These are phyloP conservation scores for Lytechinus variegatus DNA, from an alignment of 35 echinoderm and acorn worm genomes.

Conservation along the genomic window DNA sequence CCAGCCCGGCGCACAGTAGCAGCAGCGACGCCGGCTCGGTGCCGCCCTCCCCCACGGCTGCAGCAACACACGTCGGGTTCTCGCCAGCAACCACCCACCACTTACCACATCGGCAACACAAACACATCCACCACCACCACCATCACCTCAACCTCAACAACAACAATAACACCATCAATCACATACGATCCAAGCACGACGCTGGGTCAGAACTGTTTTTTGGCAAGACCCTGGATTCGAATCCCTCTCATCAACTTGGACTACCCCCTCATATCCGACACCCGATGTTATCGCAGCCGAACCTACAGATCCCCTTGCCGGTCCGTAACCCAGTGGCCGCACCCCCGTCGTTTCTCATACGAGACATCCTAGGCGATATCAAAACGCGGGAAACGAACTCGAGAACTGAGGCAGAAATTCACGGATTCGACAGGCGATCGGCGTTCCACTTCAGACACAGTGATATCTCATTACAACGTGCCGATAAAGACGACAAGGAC, in stretches of 20 bases:
- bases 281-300: not conserved
- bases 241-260: slow-evolving; percentile 25
- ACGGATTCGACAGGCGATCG: slow-evolving; percentile 39
- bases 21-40: not conserved
- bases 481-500: not conserved
- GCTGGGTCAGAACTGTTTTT: not conserved
- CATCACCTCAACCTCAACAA: slow-evolving; percentile 40
- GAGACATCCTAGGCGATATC: slow-evolving; percentile 32
- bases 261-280: slow-evolving; percentile 24
- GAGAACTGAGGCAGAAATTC: slow-evolving; percentile 40
- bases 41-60: not conserved
- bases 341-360: slow-evolving; percentile 27
- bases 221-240: slow-evolving; percentile 19
- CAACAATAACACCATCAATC: slow-evolving; percentile 33
- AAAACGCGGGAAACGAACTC: slow-evolving; percentile 35
- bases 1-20: slow-evolving; percentile 36
- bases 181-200: slow-evolving; percentile 6
- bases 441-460: slow-evolving; percentile 21
- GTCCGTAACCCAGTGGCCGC: not conserved
- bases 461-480: not conserved
- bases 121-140: slow-evolving; percentile 41
- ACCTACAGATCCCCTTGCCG: slow-evolving; percentile 30
- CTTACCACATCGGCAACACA: not conserved
- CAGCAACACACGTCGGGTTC: not conserved
- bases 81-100: not conserved